phyloP scores from a whole-genome alignment of 1,140 invertebrate species.

The Mactra quadrangularis region DNA sequence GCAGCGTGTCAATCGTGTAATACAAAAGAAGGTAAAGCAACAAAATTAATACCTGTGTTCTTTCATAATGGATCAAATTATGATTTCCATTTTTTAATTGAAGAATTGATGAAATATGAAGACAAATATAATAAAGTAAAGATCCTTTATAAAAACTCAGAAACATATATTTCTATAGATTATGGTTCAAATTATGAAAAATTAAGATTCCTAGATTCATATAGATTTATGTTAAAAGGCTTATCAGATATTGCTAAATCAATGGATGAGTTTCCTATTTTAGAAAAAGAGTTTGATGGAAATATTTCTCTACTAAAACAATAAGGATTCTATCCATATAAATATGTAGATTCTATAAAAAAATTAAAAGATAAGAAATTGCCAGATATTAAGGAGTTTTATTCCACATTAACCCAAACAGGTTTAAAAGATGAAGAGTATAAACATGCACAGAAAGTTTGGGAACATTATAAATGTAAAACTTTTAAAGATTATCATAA shows the following conservation, averaged over 20 bases:
- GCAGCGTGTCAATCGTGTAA: background rate
- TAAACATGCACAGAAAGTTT: constrained; percentile 9
- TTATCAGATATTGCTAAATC: background rate
- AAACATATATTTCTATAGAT: constrained; percentile 61
- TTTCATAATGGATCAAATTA: constrained; percentile 82
- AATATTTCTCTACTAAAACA: background rate
- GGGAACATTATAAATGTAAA: background rate
- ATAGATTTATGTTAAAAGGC: constrained; percentile 1
- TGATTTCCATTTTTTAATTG: constrained; percentile 78
- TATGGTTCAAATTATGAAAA: background rate
- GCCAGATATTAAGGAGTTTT: constrained; percentile 4
- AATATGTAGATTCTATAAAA: constrained; percentile 1
- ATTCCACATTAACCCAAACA: constrained; percentile 16
- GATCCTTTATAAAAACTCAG: constrained; percentile 80
- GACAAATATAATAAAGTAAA: constrained; percentile 72
- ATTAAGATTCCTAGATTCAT: background rate
- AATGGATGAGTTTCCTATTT: background rate
- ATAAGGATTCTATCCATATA: constrained; percentile 29
- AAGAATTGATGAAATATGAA: constrained; percentile 69
- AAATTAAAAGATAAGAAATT: constrained; percentile 6
- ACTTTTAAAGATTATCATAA: background rate
- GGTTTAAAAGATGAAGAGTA: background rate
- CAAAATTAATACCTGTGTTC: constrained; percentile 74
- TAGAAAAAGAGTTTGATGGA: constrained; percentile 7
- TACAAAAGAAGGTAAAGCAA: background rate